Percentiles rank a stretch among this genome's conserved stretches.
Evolutionary conservation across 2,888 invertebrate genomes (phyloP).

Genomic region (Eucera pruinosa): DNA sequence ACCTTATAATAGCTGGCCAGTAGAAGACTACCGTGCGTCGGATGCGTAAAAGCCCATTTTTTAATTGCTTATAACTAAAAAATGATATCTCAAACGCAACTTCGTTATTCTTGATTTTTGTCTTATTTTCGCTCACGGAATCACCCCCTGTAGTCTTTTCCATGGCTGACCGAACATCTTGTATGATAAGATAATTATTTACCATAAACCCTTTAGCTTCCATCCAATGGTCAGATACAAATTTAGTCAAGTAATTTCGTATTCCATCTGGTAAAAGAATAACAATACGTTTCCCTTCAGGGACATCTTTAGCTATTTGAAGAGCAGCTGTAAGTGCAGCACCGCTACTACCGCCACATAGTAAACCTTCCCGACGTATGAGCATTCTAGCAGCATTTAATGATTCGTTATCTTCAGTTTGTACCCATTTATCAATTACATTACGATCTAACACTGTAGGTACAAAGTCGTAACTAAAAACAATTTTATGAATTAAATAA

Average conservation of each 20-base stretch:
- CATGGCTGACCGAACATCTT: too few relatives aligned
- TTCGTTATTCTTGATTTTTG: too few relatives aligned
- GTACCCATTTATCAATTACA: slow-evolving; percentile 95
- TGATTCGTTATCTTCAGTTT: slow-evolving; percentile 92
- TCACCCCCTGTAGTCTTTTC: too few relatives aligned
- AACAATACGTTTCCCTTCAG: slow-evolving; percentile 94
- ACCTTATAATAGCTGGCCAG: too few relatives aligned
- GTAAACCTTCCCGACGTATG: slow-evolving; percentile 95
- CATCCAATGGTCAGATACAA: slow-evolving; percentile 98
- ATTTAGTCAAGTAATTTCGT: slow-evolving; percentile 99
- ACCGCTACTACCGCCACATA: slow-evolving; percentile 98
- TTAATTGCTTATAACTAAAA: too few relatives aligned
- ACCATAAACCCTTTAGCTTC: slow-evolving; percentile 89
- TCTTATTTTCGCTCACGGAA: too few relatives aligned
- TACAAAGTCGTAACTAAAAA: slow-evolving; percentile 98
- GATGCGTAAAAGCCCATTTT: too few relatives aligned
- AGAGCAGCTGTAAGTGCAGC: slow-evolving; percentile 92
- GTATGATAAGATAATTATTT: slow-evolving; percentile 22
- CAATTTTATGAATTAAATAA: slow-evolving; percentile 25
- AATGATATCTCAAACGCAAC: too few relatives aligned
- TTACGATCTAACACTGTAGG: slow-evolving; percentile 94
- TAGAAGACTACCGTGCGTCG: too few relatives aligned
- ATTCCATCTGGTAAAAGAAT: slow-evolving; percentile 97
- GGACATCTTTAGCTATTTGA: slow-evolving; percentile 89
- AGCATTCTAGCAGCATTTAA: slow-evolving; percentile 94